Evolutionary conservation across 2,888 invertebrate genomes (phyloP), one percentile per base, ranked within the genome.

Genomic region (Galeopsomyia nigrocyanea): DNA sequence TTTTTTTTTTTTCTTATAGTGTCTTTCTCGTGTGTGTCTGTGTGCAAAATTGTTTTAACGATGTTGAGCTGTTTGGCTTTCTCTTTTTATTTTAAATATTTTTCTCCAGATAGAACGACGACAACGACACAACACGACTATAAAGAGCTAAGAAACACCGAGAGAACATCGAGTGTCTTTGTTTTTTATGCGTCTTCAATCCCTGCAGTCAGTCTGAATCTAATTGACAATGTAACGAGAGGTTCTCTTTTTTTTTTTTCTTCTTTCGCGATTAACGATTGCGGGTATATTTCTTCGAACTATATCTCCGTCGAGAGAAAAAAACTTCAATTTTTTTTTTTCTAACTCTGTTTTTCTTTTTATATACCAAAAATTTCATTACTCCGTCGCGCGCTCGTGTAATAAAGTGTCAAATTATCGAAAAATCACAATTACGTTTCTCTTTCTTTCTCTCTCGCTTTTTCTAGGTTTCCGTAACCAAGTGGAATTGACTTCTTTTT

Each of bases 121-220:
- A 74, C 66, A 72, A 9, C 74, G 51, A 68, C 61, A 71, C 64
- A 61, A 62, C 46, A 73, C 62, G 71, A 68, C 73, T 71, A 71
- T 65, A 73, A 39, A 39, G 68, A 71, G 21, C 61, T 75, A 68
- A 39, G 67, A 75, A 70, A 73, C 71, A 75, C 68, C 58, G 68
- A 73, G 39, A 78, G 78, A 82, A 84, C 82, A 82, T 80, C 79
- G 81, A 85, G 79, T 79, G 80, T 77, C 75, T 79, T 39, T 39
- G 39, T 39, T 73, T 76, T 66, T 73, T 74, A 71, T 80, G 80
- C 80, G 77, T 80, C 78, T 81, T 83, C 83, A 84, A 85, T 85
- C 84, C 84, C 83, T 84, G 83, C 83, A 81, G 78, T 86, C 86
- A 86, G 86, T 86, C 86, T 86, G 86, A 86, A 86, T 85, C 86